These are phyloP conservation scores for Lepisosteus oculatus DNA, from an alignment of 2,113 vertebrate species.

Conservation along the genomic window DNA sequence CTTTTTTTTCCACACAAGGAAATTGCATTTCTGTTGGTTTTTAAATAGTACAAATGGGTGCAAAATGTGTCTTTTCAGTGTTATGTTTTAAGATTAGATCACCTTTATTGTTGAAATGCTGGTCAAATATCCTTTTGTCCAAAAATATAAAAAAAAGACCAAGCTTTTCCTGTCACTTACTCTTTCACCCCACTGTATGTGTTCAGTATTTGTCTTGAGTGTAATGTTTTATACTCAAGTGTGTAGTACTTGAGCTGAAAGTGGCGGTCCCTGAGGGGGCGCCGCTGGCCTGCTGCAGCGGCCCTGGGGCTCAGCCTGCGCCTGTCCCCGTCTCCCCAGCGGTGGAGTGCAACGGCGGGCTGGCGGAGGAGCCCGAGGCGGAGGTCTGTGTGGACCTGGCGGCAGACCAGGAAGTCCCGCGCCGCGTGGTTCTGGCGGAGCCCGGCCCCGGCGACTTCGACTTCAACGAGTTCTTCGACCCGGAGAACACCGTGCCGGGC, in stretches of 20 bases:
- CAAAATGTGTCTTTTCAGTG: too few relatives aligned
- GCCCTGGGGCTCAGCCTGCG: neutral
- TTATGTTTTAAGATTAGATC: too few relatives aligned
- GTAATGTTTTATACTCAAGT: too few relatives aligned
- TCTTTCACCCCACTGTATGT: neutral
- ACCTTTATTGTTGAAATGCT: too few relatives aligned
- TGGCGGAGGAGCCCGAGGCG: conserved; percentile 70
- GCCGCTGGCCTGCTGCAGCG: too few relatives aligned
- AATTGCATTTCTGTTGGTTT: too few relatives aligned
- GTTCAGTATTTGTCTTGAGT: conserved; percentile 6
- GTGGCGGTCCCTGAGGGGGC: too few relatives aligned
- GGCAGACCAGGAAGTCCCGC: conserved; percentile 91
- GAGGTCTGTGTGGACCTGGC: conserved; percentile 61
- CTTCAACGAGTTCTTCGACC: conserved; percentile 97
- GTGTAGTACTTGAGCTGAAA: too few relatives aligned
- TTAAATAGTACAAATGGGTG: too few relatives aligned
- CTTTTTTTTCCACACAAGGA: too few relatives aligned
- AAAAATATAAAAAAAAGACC: too few relatives aligned
- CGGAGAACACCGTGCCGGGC: conserved; percentile 94
- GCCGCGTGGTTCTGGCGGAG: conserved; percentile 76
- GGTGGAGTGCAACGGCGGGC: conserved; percentile 86
- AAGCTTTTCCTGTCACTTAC: neutral
- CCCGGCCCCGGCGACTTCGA: conserved; percentile 89
- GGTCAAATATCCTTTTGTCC: too few relatives aligned
- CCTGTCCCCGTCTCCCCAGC: conserved; percentile 23